Evolutionary conservation across 2,888 invertebrate genomes (phyloP), one percentile per base, ranked within the genome.

Genomic region (Unio pictorum): DNA sequence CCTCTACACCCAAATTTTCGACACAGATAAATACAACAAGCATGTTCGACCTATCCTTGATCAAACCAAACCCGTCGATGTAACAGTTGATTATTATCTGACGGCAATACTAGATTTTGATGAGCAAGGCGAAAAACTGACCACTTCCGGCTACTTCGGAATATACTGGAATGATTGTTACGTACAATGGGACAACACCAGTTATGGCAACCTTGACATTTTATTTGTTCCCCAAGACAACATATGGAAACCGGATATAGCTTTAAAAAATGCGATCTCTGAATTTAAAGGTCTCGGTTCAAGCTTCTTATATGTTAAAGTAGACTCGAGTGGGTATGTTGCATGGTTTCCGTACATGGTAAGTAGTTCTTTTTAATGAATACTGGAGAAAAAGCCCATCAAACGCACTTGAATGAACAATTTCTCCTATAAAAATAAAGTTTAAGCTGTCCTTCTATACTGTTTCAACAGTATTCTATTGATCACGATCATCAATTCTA

Each of bases 171-270:
- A 18, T 3, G 74, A 74, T 55, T 58, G 55, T 6, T 60, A 62
- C n/a, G 34, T 74, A 4, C 5, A 20, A 5, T 74, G 74, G 74
- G 55, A 34, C 3, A 61, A 66, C 17, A 1, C 65, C 26, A 11
- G 7, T 3, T 69, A 72, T 57, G 67, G 67, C 23, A 55, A 55
- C 26, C 23, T 74, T 23, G 20, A 59, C 8, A 18, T 59, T 1
- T 34, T 66, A 17, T 61, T 67, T 61, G 23, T 69, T 8, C 65
- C 67, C 5, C 75, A 76, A 64, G 45, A 63, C 26, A 66, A 72
- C 5, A 57, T 74, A 17, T 76, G 76, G 76, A 76, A 72, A 61
- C 76, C 76, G 1, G 74, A 76, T 54, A 57, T 76, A 5, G 61
- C 68, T 18, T 28, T 74, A 7, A 63, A 72, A 56, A 76, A 76